Conservation (phyloP, 2,888 invertebrate species). For the Latrodectus hesperus region DNA sequence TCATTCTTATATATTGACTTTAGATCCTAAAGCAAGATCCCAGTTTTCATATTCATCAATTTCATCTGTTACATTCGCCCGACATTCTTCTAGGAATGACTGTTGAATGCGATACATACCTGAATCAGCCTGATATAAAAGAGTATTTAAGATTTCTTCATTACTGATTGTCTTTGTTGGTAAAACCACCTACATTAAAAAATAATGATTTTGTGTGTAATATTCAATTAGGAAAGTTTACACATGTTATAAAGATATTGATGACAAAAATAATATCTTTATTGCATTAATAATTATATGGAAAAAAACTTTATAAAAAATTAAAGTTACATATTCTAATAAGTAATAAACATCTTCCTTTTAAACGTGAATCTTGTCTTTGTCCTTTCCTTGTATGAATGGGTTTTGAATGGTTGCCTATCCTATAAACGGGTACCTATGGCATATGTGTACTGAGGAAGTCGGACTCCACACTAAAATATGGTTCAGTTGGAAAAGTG, state of each 20-base stretch:
- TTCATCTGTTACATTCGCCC: constrained; percentile 73
- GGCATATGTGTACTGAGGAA: no score
- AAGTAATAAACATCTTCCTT: not conserved
- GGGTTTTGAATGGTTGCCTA: no score
- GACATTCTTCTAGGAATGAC: constrained; percentile 89
- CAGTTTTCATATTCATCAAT: constrained; percentile 40
- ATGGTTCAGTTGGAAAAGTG: no score
- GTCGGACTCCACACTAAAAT: no score
- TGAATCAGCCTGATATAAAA: constrained; percentile 93
- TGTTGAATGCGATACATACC: constrained; percentile 95
- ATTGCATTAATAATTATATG: not conserved
- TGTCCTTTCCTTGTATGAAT: no score
- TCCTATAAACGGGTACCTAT: no score
- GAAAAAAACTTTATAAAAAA: not conserved
- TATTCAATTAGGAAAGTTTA: constrained; percentile 7
- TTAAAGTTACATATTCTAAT: not conserved
- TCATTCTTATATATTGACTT: constrained; percentile 35
- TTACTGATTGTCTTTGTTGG: constrained; percentile 95
- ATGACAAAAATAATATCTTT: not conserved
- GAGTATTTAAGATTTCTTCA: constrained; percentile 91
- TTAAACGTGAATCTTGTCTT: no score
- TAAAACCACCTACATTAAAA: constrained; percentile 81
- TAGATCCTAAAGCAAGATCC: constrained; percentile 42
- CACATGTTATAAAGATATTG: not conserved
- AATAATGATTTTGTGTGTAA: not conserved